Evolutionary conservation across 2,797 vertebrate species (phyloP), one percentile per base, ranked within the genome.

Genomic region (Anomalospiza imberbis): DNA sequence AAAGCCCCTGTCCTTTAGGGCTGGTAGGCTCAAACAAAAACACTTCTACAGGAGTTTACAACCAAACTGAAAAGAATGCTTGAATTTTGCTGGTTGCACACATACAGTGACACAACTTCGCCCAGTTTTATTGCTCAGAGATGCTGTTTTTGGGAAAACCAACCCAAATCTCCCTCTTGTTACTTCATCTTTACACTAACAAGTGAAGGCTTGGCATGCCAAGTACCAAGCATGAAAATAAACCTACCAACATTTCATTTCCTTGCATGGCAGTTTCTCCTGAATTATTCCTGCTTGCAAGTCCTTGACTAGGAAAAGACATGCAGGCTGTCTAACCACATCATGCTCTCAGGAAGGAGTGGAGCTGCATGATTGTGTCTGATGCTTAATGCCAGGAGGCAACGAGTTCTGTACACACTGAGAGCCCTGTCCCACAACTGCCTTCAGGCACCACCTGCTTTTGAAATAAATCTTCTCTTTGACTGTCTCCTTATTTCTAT

Each of bases 21-120:
- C 66, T 66, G 58, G 29, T 44, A 92, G 78, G 66, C 61, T 94
- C 84, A 85, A 82, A 91, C 57, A 50, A 85, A 89, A 88, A 24
- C 50, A 66, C 29, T 93, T 44, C 32, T 50, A n/a, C 60, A 47
- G 42, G 61, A 91, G 44, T 89, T 96, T 89, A 89, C 65, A 97
- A 63, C 32, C 26, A 81, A 75, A 71, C 48, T 44, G 84, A 72
- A 92, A 93, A 76, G 34, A 94, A 84, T 2, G 6, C 53, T 79
- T 57, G 88, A 77, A 71, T 85, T 57, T 80, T 70, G 47, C 60
- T 50, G 36, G 26, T 82, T 74, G 50, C 16, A 6, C 38, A 24
- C 74, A 55, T 19, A 40, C 7, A 13, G 57, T 31, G 45, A 54
- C 40, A 76, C 1, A 4, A 26, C 61, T 50, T 88, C 40, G 18